phyloP scores from a whole-genome alignment of 2,797 vertebrate species.

The Trichosurus vulpecula region DNA sequence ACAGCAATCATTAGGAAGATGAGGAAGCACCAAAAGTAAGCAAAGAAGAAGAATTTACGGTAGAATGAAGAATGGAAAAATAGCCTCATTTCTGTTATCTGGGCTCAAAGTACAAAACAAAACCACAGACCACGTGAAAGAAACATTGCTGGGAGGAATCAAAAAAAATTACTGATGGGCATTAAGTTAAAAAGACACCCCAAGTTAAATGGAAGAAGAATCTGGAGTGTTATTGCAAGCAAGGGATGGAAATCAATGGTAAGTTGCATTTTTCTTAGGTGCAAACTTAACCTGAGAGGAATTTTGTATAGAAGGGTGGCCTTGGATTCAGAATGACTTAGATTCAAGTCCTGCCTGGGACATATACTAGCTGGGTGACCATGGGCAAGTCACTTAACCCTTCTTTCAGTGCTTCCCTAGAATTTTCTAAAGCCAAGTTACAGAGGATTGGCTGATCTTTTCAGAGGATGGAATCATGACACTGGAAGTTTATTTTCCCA shows the following conservation, averaged over 20 bases:
- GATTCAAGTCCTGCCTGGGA: neutral
- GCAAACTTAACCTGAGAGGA: neutral
- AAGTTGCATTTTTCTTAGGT: neutral
- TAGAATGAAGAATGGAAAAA: conserved; percentile 42
- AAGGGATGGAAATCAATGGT: conserved; percentile 34
- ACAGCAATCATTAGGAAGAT: neutral
- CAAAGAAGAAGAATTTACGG: neutral
- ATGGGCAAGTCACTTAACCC: neutral
- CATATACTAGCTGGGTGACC: neutral
- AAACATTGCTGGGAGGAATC: conserved; percentile 2
- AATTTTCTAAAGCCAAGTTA: neutral
- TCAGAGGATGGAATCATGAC: neutral
- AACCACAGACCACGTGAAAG: conserved; percentile 13
- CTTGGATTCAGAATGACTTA: neutral
- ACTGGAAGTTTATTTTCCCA: neutral
- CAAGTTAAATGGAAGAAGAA: conserved; percentile 36
- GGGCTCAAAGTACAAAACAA: conserved; percentile 39
- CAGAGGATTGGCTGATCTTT: neutral
- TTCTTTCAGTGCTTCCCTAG: neutral
- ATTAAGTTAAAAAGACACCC: conserved; percentile 44
- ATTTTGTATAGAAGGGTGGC: neutral
- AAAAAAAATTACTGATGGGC: conserved; percentile 44
- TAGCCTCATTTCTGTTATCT: conserved; percentile 9
- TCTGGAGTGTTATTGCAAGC: conserved; percentile 22
- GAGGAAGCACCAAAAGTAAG: neutral